A percentile compares a stretch with the other conserved stretches of the same genome.
Evolutionary conservation across 2,113 vertebrate species (phyloP).

Genomic region (Oncorhynchus masou): DNA sequence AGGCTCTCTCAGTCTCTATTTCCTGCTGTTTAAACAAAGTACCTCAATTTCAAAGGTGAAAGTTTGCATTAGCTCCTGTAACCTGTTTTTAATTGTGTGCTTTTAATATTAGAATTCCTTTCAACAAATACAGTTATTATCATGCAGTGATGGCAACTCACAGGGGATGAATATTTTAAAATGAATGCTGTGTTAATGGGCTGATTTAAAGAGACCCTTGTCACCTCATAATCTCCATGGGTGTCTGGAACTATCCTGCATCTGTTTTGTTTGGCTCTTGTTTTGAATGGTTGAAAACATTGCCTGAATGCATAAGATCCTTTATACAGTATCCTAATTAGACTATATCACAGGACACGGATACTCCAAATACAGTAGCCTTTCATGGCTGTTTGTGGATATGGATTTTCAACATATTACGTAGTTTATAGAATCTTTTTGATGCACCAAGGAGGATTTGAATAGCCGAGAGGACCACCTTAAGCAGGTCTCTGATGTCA

Average conservation of each 20-base stretch:
- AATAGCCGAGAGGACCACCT: constrained; percentile 46
- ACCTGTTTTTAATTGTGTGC: background rate
- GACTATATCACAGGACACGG: too few species aligned
- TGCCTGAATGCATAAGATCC: too few species aligned
- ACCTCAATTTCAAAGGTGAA: background rate
- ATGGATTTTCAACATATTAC: too few species aligned
- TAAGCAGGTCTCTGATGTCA: constrained; percentile 58
- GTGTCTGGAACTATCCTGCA: background rate
- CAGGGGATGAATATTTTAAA: too few species aligned
- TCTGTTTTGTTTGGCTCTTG: background rate
- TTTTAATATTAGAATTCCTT: background rate
- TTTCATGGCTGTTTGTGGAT: too few species aligned
- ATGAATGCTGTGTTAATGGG: background rate
- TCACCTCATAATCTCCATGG: background rate
- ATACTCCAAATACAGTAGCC: too few species aligned
- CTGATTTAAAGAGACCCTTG: background rate
- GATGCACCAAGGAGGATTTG: background rate
- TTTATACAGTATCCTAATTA: too few species aligned
- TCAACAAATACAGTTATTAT: background rate
- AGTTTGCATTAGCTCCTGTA: background rate
- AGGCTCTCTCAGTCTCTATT: too few species aligned
- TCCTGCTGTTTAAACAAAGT: background rate
- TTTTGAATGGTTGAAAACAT: background rate
- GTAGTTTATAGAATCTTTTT: too few species aligned
- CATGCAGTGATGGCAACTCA: background rate